Percentiles rank a stretch among this genome's conserved stretches.
Evolutionary conservation across 1,140 invertebrate species (phyloP).

Genomic region (Spodoptera litura): DNA sequence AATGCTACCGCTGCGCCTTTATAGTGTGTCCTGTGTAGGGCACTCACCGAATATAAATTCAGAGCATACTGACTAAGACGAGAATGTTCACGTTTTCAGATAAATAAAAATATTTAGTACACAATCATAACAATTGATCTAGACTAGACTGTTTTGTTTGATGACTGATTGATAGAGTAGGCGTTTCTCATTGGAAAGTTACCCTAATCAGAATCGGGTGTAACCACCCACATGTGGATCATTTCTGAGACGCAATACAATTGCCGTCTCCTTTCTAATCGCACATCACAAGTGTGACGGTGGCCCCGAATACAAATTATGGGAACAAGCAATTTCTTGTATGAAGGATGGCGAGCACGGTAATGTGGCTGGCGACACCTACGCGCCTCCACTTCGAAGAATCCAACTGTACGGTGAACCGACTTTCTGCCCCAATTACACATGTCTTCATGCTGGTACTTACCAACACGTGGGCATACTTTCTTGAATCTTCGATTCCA

Average conservation of each 20-base stretch:
- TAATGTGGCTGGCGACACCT: constrained; percentile 74
- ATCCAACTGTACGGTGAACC: constrained; percentile 76
- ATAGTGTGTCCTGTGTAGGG: neutral
- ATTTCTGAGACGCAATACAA: constrained; percentile 65
- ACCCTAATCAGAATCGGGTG: constrained; percentile 27
- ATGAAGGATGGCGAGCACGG: constrained; percentile 76
- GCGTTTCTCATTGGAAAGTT: constrained; percentile 41
- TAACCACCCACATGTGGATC: constrained; percentile 62
- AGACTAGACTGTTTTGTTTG: neutral
- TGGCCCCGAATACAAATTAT: constrained; percentile 83
- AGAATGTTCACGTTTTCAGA: too few relatives aligned
- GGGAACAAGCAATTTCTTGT: constrained; percentile 82
- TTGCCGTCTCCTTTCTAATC: constrained; percentile 82
- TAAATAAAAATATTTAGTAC: neutral
- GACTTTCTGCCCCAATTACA: constrained; percentile 78
- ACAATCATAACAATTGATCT: neutral
- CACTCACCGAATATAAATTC: neutral
- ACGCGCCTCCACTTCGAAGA: constrained; percentile 78
- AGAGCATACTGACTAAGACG: too few relatives aligned
- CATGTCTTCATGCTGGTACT: constrained; percentile 30
- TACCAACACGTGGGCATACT: constrained; percentile 48
- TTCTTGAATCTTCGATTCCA: constrained; percentile 33
- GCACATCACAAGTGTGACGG: constrained; percentile 77
- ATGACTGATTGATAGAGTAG: constrained; percentile 21
- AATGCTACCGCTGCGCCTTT: neutral